Percentiles rank a stretch among this genome's conserved stretches.
Evolutionary conservation across 1,140 invertebrate species (phyloP).

Genomic region (Drosophila lacertosa): DNA sequence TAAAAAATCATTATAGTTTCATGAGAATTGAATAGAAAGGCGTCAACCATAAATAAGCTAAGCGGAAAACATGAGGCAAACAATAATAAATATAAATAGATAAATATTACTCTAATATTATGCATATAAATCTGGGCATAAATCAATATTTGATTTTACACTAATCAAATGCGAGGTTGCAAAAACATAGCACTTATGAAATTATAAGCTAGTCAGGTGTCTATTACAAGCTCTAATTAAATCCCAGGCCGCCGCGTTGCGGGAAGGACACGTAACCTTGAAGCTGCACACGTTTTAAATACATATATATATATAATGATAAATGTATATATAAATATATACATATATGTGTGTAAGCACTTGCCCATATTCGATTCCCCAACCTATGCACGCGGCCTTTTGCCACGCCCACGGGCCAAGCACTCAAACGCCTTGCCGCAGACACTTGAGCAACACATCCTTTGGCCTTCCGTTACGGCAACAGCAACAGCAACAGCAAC

Average conservation of each 20-base stretch:
- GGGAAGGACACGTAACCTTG: conserved; percentile 37
- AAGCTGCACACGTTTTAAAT: conserved; percentile 6
- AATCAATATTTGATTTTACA: background rate
- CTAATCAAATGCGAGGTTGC: background rate
- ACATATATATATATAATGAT: background rate
- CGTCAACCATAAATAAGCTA: too few relatives aligned
- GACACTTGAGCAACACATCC: conserved; percentile 71
- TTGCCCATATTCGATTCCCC: conserved; percentile 16
- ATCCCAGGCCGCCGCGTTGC: background rate
- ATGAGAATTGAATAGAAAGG: too few relatives aligned
- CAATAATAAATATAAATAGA: too few relatives aligned
- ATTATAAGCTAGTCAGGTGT: conserved; percentile 11
- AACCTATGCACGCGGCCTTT: conserved; percentile 21
- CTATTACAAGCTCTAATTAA: conserved; percentile 20
- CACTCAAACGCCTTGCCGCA: conserved; percentile 71
- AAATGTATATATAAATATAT: background rate
- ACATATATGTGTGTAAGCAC: background rate
- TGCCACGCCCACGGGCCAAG: conserved; percentile 33
- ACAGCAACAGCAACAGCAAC: conserved; percentile 13
- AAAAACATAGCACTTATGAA: background rate
- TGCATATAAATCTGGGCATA: background rate
- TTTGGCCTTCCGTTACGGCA: conserved; percentile 60
- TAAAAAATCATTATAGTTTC: too few relatives aligned
- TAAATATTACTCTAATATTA: too few relatives aligned
- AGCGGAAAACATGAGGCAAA: too few relatives aligned